Evolutionary conservation across 2,888 invertebrate species (phyloP), one percentile per base, ranked within the genome.

Genomic region (Orchesellides sinensis): DNA sequence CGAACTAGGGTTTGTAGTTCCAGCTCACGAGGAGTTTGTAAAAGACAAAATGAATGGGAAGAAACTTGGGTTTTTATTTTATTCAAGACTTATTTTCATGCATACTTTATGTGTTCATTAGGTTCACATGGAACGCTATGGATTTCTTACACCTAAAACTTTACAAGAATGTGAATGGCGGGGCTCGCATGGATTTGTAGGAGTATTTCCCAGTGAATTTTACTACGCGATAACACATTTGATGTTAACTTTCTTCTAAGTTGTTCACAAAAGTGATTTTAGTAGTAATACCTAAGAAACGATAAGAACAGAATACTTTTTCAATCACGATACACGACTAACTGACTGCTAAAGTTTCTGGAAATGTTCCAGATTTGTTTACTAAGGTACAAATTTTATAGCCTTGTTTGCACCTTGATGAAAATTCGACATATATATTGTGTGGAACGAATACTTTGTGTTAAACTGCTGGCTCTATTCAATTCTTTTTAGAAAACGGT

Each of bases 341-440:
- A n/a, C n/a, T n/a, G n/a, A n/a, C n/a, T n/a, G n/a, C n/a, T n/a
- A n/a, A n/a, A n/a, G n/a, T n/a, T 63, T 52, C 49, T 73, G 73
- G 73, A 73, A 59, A 23, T 5, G 27, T 32, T 74, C 63, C 74
- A 74, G 63, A 65, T 47, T 74, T 65, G 35, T 66, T 66, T 56
- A 35, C 47, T 74, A 66, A 75, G 19, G 25, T 54, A 54, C 40
- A 66, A 66, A 47, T 66, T 74, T 74, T 74, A 74, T 74, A 10
- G 65, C 23, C 65, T 65, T 74, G 74, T 74, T 74, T 74, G 63
- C 74, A 74, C 74, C 74, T 74, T 74, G 49, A 74, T 63, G 52
- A 74, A 65, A 63, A 63, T 35, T 65, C n/a, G n/a, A n/a, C 47
- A 35, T 40, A 19, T 61, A n/a, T 5, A 19, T 61, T 32, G 32